phyloP scores from a whole-genome alignment of 2,113 vertebrate genomes.

The Pachyramphus minor region DNA sequence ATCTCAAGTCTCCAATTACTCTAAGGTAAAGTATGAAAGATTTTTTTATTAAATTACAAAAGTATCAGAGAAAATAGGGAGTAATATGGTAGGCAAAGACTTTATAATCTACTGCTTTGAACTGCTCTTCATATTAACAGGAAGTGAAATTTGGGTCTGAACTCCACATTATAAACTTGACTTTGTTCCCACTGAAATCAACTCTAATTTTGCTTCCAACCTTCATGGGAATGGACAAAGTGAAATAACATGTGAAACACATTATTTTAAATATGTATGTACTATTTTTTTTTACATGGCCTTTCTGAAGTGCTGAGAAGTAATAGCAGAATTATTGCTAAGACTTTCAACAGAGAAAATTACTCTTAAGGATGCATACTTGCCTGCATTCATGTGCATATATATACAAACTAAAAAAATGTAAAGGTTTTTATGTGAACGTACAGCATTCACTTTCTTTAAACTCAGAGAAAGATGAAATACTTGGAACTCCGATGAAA shows the following conservation, averaged over 20 bases:
- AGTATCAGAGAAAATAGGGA: neutral
- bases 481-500: neutral
- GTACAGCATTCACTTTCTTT: neutral
- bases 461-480: neutral
- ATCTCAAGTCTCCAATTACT: constrained; percentile 42
- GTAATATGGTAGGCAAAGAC: constrained; percentile 22
- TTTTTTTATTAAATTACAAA: constrained; percentile 12
- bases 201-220: neutral
- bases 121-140: constrained; percentile 4
- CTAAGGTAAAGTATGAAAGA: constrained; percentile 27
- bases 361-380: neutral
- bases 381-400: neutral
- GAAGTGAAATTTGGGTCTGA: constrained; percentile 20
- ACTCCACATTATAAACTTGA: neutral
- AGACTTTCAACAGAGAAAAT: neutral
- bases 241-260: constrained; percentile 30
- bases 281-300: neutral
- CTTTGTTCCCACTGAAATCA: constrained; percentile 4
- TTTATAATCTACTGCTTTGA: constrained; percentile 46
- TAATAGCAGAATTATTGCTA: neutral
- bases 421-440: neutral
- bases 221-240: neutral
- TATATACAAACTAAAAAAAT: neutral
- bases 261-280: constrained; percentile 50
- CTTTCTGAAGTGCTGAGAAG: neutral